phyloP scores from a whole-genome alignment of 2,113 vertebrate species.

The Chelonoidis abingdonii region DNA sequence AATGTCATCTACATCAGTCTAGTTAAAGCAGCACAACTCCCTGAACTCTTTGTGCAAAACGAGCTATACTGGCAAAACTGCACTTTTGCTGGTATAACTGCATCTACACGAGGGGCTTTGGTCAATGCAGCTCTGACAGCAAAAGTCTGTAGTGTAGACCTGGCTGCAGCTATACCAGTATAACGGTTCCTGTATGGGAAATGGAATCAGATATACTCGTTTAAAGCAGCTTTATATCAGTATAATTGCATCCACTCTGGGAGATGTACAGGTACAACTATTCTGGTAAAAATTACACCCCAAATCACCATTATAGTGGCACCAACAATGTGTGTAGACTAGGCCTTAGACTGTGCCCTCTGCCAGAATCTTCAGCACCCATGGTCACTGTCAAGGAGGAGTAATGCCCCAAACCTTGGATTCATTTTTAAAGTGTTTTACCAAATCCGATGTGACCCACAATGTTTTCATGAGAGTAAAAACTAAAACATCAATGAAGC shows the following conservation, averaged over 20 bases:
- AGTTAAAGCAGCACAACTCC: neutral
- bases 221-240: neutral
- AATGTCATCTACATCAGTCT: neutral
- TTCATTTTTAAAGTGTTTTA: constrained; percentile 42
- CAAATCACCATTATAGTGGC: neutral
- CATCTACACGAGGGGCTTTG: neutral
- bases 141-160: neutral
- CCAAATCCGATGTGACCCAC: constrained; percentile 39
- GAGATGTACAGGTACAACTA: neutral
- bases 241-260: neutral
- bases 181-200: neutral
- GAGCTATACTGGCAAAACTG: neutral
- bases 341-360: neutral
- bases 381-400: constrained; percentile 22
- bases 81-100: neutral
- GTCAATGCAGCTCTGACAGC: neutral
- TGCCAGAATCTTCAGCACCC: neutral
- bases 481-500: constrained; percentile 25
- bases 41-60: neutral
- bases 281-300: neutral
- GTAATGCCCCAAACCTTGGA: neutral
- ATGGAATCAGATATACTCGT: neutral
- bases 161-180: neutral
- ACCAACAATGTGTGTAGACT: neutral
- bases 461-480: neutral